phyloP scores from a whole-genome alignment of 2,888 invertebrate species.

The Drymonia ruficornis region DNA sequence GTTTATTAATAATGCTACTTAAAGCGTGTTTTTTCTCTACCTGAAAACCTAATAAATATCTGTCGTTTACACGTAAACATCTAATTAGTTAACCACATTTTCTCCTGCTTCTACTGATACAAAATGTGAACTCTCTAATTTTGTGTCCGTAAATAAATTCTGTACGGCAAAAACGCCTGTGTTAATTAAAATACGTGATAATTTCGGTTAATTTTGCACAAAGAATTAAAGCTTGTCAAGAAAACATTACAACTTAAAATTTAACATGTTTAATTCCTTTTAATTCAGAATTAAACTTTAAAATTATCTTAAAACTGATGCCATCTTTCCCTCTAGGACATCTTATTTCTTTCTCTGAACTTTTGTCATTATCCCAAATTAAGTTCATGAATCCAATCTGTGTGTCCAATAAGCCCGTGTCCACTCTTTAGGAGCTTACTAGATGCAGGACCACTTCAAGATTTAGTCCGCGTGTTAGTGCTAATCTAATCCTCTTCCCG shows the following conservation, averaged over 20 bases:
- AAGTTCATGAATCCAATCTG: constrained; percentile 12
- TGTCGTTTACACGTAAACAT: constrained; percentile 41
- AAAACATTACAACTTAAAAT: too few species aligned
- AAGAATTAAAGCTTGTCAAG: too few species aligned
- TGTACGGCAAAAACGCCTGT: neutral
- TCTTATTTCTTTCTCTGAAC: constrained; percentile 13
- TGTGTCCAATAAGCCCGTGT: neutral
- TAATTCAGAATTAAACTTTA: neutral
- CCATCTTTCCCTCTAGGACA: neutral
- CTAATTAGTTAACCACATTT: constrained; percentile 39
- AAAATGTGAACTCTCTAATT: neutral
- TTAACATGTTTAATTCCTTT: too few species aligned
- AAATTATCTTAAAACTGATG: neutral
- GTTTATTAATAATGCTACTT: neutral
- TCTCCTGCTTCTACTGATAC: constrained; percentile 1
- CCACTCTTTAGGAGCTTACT: neutral
- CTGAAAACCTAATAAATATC: constrained; percentile 44
- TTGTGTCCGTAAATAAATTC: neutral
- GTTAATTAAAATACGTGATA: neutral
- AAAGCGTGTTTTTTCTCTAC: constrained; percentile 29
- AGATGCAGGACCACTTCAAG: neutral
- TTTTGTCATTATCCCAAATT: constrained; percentile 14
- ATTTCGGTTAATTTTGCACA: too few species aligned
- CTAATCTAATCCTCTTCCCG: constrained; percentile 1
- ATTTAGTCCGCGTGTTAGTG: neutral